Conservation (phyloP, 2,888 invertebrate species). For the Dendrolimus pini region DNA sequence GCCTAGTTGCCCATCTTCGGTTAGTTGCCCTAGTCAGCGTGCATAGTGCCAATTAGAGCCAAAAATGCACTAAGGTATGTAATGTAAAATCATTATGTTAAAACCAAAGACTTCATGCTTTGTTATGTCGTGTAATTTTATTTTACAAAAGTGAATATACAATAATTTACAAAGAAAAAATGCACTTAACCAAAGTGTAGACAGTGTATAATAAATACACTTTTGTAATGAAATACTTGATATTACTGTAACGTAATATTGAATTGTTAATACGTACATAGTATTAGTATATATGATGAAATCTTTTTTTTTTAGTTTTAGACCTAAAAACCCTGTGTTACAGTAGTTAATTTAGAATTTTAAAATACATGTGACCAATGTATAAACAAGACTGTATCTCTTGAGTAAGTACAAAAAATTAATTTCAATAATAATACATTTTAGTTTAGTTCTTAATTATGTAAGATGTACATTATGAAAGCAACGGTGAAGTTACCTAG, state of each 20-base stretch:
- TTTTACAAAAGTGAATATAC: not conserved
- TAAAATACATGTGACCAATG: slow-evolving; percentile 55
- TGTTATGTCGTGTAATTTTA: not conserved
- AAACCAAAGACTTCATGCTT: not conserved
- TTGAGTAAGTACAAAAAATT: slow-evolving; percentile 61
- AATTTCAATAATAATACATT: slow-evolving; percentile 1
- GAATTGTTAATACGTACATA: not conserved
- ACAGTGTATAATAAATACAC: not conserved
- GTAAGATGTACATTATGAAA: slow-evolving; percentile 34
- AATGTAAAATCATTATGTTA: not conserved
- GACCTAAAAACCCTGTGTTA: slow-evolving; percentile 11
- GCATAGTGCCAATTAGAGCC: slow-evolving; percentile 1
- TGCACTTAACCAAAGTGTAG: not conserved
- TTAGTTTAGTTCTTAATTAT: not conserved
- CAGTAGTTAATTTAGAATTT: slow-evolving; percentile 15
- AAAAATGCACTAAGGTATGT: not conserved
- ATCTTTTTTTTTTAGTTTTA: not conserved
- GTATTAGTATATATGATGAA: not conserved
- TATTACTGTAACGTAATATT: not conserved
- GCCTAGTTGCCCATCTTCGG: slow-evolving; percentile 37
- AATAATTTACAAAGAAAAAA: too few species aligned
- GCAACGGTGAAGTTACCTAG: slow-evolving; percentile 68
- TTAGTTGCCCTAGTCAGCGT: slow-evolving; percentile 35
- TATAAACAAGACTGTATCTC: slow-evolving; percentile 63
- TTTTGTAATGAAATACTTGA: not conserved